Evolutionary conservation across 2,888 invertebrate species (phyloP), one percentile per base, ranked within the genome.

Genomic region (Acronicta aceris): DNA sequence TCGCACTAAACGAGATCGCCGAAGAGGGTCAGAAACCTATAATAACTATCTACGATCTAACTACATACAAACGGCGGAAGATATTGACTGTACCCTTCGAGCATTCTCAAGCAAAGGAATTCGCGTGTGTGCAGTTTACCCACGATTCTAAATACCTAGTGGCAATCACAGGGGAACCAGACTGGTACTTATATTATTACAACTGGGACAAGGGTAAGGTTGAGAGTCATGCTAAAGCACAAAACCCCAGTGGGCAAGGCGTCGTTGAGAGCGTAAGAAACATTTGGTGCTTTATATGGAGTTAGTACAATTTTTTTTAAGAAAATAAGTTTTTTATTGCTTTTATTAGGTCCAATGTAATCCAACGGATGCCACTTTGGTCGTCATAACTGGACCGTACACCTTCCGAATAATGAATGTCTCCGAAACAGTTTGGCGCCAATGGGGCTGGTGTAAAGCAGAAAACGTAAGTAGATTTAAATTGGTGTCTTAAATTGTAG

Each of bases 191-290:
- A 90, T 95, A 98, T 82, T 96, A 97, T 90, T 97, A 98, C 94
- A 96, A 97, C 84, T 96, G 97, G 96, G 97, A 98, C 78, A 97
- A 96, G 84, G 97, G 97, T 12, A 97, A 97, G 87, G 95, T 98
- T 36, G 97, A 97, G 79, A 97, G 97, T 59, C 96, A 96, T 57
- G 95, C 96, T 0, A 97, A 96, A 87, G 96, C 97, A 2, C 96
- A 95, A 63, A 97, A 97, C 89, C 95, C 96, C 0, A 96, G 96
- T 71, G 97, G 96, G 36, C 95, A 96, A 54, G 96, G 96, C 30
- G 95, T 97, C 5, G 95, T 97, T 16, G 87, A 91, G 76, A 88
- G 85, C 67, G 94, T 92, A 80, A 89, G 89, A 12, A 16, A 15
- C 25, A 33, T 21, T 46, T 61, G 1, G 12, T 25, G 27, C 1